These are phyloP conservation scores for Protonemura montana DNA, from an alignment of 2,888 invertebrate species.

Conservation along the genomic window DNA sequence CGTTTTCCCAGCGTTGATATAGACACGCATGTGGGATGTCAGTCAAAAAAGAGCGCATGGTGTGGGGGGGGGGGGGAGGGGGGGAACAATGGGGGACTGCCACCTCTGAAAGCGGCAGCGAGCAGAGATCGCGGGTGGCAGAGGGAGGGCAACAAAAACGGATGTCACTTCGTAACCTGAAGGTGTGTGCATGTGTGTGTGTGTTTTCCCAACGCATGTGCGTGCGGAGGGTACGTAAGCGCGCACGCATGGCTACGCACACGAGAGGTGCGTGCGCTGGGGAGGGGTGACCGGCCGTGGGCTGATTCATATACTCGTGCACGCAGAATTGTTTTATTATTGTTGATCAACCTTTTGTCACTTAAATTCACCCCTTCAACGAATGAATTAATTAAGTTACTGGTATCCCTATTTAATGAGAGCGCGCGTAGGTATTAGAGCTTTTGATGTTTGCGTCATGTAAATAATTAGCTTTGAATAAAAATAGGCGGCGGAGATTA, in stretches of 20 bases:
- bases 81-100: neutral
- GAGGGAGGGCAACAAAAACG: neutral
- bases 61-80: neutral
- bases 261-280: slow-evolving; percentile 31
- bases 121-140: neutral
- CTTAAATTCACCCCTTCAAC: slow-evolving; percentile 20
- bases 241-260: neutral
- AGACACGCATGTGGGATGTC: neutral
- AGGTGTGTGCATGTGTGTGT: slow-evolving; percentile 23
- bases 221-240: too few relatives aligned
- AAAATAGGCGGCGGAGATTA: neutral
- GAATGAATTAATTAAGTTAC: slow-evolving; percentile 30
- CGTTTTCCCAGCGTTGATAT: neutral
- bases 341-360: slow-evolving; percentile 36
- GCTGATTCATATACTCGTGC: slow-evolving; percentile 13
- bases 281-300: neutral
- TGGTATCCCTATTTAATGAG: neutral
- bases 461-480: neutral
- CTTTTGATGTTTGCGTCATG: slow-evolving; percentile 3
- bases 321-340: slow-evolving; percentile 34
- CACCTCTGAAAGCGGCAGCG: neutral
- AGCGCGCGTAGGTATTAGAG: neutral
- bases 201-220: neutral
- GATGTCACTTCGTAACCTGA: neutral
- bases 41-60: neutral